Conservation (phyloP, 2,888 invertebrate species). For the Poecilobothrus nobilitatus region DNA sequence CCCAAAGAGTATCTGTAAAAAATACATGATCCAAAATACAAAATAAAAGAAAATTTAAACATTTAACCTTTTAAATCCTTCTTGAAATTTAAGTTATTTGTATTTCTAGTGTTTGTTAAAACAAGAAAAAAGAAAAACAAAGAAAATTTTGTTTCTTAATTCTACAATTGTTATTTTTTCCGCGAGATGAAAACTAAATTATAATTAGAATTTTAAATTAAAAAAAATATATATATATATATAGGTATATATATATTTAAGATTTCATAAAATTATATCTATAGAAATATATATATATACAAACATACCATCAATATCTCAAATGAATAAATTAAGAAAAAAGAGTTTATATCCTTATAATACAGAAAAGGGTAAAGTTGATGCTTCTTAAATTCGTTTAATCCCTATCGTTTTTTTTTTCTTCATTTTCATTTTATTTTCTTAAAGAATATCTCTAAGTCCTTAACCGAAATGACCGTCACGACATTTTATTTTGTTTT, state of each 20-base stretch:
- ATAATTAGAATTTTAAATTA: not conserved
- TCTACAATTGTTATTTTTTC: not conserved
- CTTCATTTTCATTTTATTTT: not conserved
- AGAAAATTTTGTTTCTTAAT: not conserved
- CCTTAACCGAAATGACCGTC: not conserved
- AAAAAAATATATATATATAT: no score
- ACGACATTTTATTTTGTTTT: not conserved
- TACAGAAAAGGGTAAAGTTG: not conserved
- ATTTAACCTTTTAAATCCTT: not conserved
- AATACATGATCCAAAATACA: no score
- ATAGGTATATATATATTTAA: no score
- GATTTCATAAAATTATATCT: no score
- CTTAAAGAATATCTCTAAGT: not conserved
- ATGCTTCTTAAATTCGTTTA: not conserved
- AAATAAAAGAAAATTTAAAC: no score
- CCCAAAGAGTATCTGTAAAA: no score
- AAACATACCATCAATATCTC: no score
- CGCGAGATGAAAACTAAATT: not conserved
- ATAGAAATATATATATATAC: no score
- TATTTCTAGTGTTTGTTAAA: not conserved
- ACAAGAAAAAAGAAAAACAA: no score
- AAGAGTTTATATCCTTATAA: not conserved
- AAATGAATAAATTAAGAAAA: not conserved
- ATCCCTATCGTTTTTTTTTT: not conserved
- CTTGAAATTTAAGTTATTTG: no score